A percentile compares a stretch with the other conserved stretches of the same genome.
Evolutionary conservation across 1,140 invertebrate species (phyloP).

Genomic region (Plectrocnemia conspersa): DNA sequence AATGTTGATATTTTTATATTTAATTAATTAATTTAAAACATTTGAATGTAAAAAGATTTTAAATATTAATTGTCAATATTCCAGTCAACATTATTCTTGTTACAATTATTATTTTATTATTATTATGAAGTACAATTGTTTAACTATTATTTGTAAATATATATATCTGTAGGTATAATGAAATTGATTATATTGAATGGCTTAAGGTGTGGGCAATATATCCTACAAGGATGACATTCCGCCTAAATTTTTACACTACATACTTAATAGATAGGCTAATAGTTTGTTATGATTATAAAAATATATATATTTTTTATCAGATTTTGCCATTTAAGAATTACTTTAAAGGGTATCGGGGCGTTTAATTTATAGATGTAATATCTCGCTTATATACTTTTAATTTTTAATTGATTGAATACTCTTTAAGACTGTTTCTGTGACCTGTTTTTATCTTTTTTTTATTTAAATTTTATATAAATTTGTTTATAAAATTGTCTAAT

Average conservation of each 20-base stretch:
- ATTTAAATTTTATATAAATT: constrained; percentile 32
- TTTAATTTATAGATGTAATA: constrained; percentile 23
- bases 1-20: no score
- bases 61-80: neutral
- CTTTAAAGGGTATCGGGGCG: constrained; percentile 28
- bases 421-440: constrained; percentile 37
- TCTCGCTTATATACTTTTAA: constrained; percentile 29
- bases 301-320: constrained; percentile 31
- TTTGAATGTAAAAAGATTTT: no score
- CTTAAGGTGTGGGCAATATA: constrained; percentile 20
- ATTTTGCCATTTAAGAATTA: constrained; percentile 28
- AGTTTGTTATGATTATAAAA: constrained; percentile 23
- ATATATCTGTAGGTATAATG: constrained; percentile 13
- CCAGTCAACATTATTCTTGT: neutral
- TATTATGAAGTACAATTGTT: neutral
- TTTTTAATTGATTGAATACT: constrained; percentile 34
- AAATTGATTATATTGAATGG: no score
- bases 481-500: constrained; percentile 34
- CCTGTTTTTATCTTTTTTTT: constrained; percentile 35
- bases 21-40: no score
- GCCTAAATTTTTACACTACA: constrained; percentile 17
- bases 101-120: neutral
- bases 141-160: constrained; percentile 13
- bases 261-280: constrained; percentile 9
- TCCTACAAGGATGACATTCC: constrained; percentile 29